Evolutionary conservation across 2,888 invertebrate genomes (phyloP).

Genomic region (Hypena proboscidalis): DNA sequence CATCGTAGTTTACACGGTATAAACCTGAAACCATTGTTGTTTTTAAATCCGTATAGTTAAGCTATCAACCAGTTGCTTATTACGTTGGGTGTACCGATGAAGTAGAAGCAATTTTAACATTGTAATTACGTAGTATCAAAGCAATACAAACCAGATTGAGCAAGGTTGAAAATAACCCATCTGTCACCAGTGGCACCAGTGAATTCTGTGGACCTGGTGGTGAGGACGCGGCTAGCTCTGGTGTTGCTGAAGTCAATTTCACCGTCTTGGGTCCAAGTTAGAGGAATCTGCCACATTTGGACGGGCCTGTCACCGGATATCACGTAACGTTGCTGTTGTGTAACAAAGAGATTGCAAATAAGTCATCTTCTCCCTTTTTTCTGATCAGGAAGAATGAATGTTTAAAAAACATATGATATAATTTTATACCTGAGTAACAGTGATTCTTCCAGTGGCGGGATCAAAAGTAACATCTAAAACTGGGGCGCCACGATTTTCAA

Average conservation of each 20-base stretch:
- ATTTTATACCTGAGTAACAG: constrained; percentile 67
- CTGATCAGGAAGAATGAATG: no score
- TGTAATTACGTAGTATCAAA: not conserved
- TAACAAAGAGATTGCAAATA: no score
- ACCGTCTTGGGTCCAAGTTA: constrained; percentile 71
- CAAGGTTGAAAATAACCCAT: constrained; percentile 86
- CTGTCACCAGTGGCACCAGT: constrained; percentile 58
- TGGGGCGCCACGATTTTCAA: constrained; percentile 86
- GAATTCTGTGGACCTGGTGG: constrained; percentile 38
- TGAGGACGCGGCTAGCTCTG: constrained; percentile 62
- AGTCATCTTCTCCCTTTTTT: no score
- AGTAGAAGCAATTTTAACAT: not conserved
- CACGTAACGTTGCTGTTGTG: constrained; percentile 64
- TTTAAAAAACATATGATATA: no score
- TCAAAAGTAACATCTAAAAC: constrained; percentile 80
- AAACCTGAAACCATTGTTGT: constrained; percentile 73
- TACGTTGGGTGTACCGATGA: no score
- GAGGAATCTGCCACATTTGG: constrained; percentile 72
- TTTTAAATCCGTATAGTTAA: no score
- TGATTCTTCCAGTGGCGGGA: constrained; percentile 55
- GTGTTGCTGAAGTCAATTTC: constrained; percentile 66
- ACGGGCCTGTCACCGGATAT: constrained; percentile 49
- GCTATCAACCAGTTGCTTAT: no score
- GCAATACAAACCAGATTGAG: constrained; percentile 65
- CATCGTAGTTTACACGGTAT: constrained; percentile 89